phyloP scores from a whole-genome alignment of 2,888 invertebrate species.

The Zeuzera pyrina region DNA sequence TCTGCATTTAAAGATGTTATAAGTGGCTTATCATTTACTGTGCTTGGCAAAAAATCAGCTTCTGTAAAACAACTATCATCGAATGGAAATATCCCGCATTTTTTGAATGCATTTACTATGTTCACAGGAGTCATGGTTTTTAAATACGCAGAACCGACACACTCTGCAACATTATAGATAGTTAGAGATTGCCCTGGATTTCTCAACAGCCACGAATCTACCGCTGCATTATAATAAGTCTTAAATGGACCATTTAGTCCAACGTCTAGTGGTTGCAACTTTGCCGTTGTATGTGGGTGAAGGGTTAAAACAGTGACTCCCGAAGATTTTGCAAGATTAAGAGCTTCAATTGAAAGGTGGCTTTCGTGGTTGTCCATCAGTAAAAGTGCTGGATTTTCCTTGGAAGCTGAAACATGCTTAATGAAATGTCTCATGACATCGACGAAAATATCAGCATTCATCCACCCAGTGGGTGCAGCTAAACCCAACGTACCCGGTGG shows the following conservation, averaged over 20 bases:
- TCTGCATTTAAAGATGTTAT: no score
- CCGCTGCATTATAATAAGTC: conserved; percentile 22
- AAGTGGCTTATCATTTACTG: conserved; percentile 13
- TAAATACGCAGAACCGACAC: conserved; percentile 17
- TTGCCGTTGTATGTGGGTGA: conserved; percentile 37
- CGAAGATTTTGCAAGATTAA: conserved; percentile 26
- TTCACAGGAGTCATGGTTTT: conserved; percentile 26
- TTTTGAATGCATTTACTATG: conserved; percentile 20
- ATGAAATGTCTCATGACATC: conserved; percentile 29
- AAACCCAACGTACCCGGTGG: conserved; percentile 29
- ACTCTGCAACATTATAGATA: conserved; percentile 30
- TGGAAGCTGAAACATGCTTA: conserved; percentile 16
- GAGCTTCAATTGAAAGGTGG: conserved; percentile 20
- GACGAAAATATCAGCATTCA: conserved; percentile 25
- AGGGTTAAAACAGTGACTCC: conserved; percentile 35
- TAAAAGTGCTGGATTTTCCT: conserved; percentile 19
- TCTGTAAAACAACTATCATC: conserved; percentile 22
- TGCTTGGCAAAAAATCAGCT: conserved; percentile 18
- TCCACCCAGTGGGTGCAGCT: conserved; percentile 29
- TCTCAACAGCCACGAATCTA: conserved; percentile 26
- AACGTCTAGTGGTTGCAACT: conserved; percentile 38
- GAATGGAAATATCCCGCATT: conserved; percentile 20
- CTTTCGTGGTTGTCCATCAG: conserved; percentile 31
- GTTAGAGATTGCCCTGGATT: conserved; percentile 32
- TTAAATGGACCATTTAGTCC: conserved; percentile 35